Base-by-base conservation (phyloP, 2,888 invertebrate genomes). In the Drosophila prolongata region DNA sequence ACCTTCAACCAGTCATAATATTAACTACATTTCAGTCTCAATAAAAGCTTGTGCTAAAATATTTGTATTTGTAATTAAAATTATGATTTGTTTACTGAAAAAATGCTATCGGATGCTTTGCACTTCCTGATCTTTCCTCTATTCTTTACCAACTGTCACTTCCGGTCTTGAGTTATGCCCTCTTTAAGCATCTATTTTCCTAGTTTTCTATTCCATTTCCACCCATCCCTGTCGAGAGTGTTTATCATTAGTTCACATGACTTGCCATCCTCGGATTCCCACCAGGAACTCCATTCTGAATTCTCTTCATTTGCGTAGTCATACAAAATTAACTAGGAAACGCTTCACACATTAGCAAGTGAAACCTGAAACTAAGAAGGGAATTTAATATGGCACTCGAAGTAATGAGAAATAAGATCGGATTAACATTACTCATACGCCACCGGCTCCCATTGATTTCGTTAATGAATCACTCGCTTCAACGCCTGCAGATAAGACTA, bases 171-270 rank as follows among this genome's bases (percentile, higher is more conserved):
- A 19, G 56, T 30, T 24, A 52, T 42, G 56, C n/a, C 47, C 56
- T 73, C 72, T 74, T 60, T 11, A 44, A 47, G 66, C 56, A 54
- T 73, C 60, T 49, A 49, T 11, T 4, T n/a, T 38, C 42, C 53
- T 38, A 62, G 61, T 64, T 54, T 59, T 55, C 72, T 35, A 34
- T 24, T n/a, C 47, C 47, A 9, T 5, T 49, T 57, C 43, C 56
- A 13, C 37, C 38, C 14, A 38, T 50, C 49, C 53, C 38, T 30
- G 16, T 38, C 37, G 19, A 72, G 44, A 58, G 43, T 72, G 72
- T 72, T 72, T 72, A 72, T 72, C 71, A 72, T 72, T 72, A 72
- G 72, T 57, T 44, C 72, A 62, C 72, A 72, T 72, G 72, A 71
- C 71, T 61, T 71, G 70, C 70, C 44, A n/a, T 40, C 71, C 49